Percentiles rank a stretch among this genome's conserved stretches.
phyloP scores from a whole-genome alignment of 2,113 vertebrate species.

The Rhipidura dahli region DNA sequence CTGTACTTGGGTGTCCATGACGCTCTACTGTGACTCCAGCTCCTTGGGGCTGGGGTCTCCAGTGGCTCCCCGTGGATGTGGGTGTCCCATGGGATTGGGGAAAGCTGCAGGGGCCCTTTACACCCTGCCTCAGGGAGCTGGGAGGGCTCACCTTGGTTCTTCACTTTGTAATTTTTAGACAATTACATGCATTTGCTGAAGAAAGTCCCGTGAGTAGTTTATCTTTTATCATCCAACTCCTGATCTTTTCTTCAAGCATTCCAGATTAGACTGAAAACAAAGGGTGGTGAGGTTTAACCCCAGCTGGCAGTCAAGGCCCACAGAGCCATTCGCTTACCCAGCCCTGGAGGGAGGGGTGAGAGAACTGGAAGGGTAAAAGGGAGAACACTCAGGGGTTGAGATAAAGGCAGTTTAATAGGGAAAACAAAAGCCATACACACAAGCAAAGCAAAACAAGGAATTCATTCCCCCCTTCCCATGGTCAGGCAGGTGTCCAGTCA shows the following conservation, averaged over 20 bases:
- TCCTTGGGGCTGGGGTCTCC: neutral
- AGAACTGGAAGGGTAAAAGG: neutral
- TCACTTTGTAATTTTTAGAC: neutral
- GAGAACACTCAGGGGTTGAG: neutral
- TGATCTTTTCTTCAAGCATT: neutral
- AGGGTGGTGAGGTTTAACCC: neutral
- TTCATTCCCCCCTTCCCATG: accelerated
- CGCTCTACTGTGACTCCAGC: neutral
- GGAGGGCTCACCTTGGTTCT: neutral
- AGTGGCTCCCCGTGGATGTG: accelerated
- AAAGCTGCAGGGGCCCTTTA: neutral
- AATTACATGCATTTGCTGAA: neutral
- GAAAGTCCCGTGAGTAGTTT: neutral
- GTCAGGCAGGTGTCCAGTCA: neutral
- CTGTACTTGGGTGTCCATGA: neutral
- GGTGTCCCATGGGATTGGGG: accelerated
- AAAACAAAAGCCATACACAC: neutral
- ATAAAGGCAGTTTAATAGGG: neutral
- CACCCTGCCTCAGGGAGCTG: neutral
- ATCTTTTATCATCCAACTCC: neutral
- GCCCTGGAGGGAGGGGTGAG: accelerated
- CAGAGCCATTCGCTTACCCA: accelerated
- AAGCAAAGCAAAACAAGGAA: neutral
- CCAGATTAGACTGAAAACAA: neutral
- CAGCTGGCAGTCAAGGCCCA: neutral